Evolutionary conservation across 2,797 vertebrate species (phyloP), one percentile per base, ranked within the genome.

Genomic region (Eulemur rubriventer): DNA sequence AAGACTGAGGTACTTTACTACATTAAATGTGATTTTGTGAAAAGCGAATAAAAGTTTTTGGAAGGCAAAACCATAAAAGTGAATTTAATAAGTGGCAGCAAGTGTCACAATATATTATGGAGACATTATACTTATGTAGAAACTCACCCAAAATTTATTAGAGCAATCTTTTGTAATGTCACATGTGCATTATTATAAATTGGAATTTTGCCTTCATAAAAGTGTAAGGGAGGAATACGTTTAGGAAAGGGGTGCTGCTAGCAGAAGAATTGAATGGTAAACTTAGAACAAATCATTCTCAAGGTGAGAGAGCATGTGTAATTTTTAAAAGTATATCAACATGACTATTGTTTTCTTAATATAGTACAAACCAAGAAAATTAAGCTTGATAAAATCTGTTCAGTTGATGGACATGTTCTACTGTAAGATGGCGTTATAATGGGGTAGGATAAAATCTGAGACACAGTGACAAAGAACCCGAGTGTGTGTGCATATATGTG

Each of bases 31-130:
- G 22, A 79, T 73, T 94, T 67, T 87, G 38, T 92, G 17, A 78
- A 94, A 93, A 52, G 18, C 18, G 38, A 80, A 76, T 92, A 79
- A 26, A 81, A 85, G 69, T 88, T 93, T 93, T 89, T 87, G 33
- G 72, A 95, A 97, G 59, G 17, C 72, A 80, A 75, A 95, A 48
- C 41, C 16, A 33, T 83, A 80, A 94, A 78, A 89, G 24, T 79
- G 48, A 93, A 82, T 73, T 86, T 79, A 93, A 55, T 73, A 94
- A 75, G n/a, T 69, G 55, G 26, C 30, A 95, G 50, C 75, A 92
- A 95, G 89, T 95, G 33, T 95, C 80, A 94, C 20, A 87, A 17
- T 70, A 55, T 76, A 85, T 92, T 63, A 78, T 63, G 35, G n/a
- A 55, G 61, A 89, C 41, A 63, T 52, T 89, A 75, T 86, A 38